These are phyloP conservation scores for Euborellia annulipes DNA, from an alignment of 1,140 invertebrate genomes.

Conservation along the genomic window DNA sequence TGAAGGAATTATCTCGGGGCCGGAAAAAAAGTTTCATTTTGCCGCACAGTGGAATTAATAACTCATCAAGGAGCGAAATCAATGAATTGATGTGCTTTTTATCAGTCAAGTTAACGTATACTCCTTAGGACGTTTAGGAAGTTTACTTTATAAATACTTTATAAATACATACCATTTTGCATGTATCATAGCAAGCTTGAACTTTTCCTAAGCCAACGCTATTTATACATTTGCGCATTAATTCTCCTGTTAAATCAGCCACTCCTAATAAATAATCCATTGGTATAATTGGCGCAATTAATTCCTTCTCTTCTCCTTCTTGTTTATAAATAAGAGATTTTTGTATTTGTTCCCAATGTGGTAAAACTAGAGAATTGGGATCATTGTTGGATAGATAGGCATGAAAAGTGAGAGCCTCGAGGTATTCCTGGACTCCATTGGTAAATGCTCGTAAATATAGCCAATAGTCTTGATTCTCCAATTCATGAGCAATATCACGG, in stretches of 20 bases:
- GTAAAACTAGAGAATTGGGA: conserved; percentile 13
- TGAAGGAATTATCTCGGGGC: no score
- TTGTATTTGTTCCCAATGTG: conserved; percentile 32
- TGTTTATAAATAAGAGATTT: conserved; percentile 25
- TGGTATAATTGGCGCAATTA: conserved; percentile 31
- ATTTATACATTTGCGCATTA: conserved; percentile 80
- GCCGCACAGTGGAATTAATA: no score
- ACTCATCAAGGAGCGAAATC: no score
- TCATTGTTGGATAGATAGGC: conserved; percentile 38
- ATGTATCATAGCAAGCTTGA: conserved; percentile 45
- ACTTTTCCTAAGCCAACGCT: conserved; percentile 60
- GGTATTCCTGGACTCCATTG: conserved; percentile 56
- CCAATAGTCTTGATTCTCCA: conserved; percentile 52
- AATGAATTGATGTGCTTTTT: no score
- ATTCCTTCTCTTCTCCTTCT: not conserved
- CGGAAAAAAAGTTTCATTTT: no score
- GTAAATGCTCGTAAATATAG: conserved; percentile 60
- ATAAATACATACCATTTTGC: conserved; percentile 10
- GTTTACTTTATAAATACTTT: not conserved
- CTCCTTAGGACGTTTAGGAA: no score
- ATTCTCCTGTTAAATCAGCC: conserved; percentile 74
- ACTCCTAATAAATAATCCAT: conserved; percentile 68
- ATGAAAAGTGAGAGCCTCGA: conserved; percentile 68
- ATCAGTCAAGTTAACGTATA: no score
- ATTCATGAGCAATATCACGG: conserved; percentile 49